Evolutionary conservation across 2,888 invertebrate genomes (phyloP).

Genomic region (Acanthacorydalis orientalis): DNA sequence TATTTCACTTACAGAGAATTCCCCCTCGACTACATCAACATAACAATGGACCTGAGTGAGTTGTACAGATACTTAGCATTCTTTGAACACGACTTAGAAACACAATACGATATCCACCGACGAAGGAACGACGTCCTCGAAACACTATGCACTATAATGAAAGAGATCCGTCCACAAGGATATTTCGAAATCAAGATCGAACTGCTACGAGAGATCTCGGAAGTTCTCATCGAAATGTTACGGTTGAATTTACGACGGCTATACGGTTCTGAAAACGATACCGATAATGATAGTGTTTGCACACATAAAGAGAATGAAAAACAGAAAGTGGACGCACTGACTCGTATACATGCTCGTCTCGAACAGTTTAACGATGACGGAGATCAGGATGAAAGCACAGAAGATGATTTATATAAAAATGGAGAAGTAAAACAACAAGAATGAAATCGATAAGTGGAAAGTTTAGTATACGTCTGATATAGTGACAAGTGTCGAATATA

Average conservation of each 20-base stretch:
- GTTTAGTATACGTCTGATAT: too few relatives aligned
- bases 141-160: conserved; percentile 34
- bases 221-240: conserved; percentile 45
- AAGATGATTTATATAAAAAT: too few relatives aligned
- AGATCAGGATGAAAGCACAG: too few relatives aligned
- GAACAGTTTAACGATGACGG: conserved; percentile 7
- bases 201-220: conserved; percentile 34
- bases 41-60: conserved; percentile 41
- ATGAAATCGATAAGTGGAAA: too few relatives aligned
- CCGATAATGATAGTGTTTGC: not conserved
- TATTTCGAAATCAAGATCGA: conserved; percentile 27
- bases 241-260: conserved; percentile 40
- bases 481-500: too few relatives aligned
- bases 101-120: conserved; percentile 38
- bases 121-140: conserved; percentile 40
- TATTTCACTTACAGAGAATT: conserved; percentile 40
- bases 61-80: conserved; percentile 49
- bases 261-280: conserved; percentile 17
- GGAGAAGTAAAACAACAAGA: too few relatives aligned
- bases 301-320: conserved; percentile 10
- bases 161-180: conserved; percentile 36
- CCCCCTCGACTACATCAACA: conserved; percentile 39
- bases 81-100: conserved; percentile 51
- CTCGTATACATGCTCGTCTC: conserved; percentile 15
- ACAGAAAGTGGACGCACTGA: conserved; percentile 15